Base-by-base conservation (phyloP, 2,797 vertebrate species). In the Tiaroga cobitis region DNA sequence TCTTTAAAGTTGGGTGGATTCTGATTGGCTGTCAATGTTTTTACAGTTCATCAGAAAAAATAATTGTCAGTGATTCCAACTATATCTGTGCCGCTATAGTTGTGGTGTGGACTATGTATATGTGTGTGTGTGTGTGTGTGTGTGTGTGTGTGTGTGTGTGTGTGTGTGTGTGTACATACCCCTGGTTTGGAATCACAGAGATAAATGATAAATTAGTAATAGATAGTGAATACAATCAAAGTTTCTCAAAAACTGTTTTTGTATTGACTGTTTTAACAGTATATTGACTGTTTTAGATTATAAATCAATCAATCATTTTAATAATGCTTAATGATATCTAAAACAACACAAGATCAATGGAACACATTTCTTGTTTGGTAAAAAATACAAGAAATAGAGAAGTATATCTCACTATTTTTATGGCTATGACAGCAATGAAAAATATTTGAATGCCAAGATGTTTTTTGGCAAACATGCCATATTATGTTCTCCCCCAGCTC, bases 381-480 rank as follows among this genome's bases (percentile, higher is more conserved):
- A 81, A 85, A 84, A 81, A 87, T 41, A 19, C 43, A 67, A 21
- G 15, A 15, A 5, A 5, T 16, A 46, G 13, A 46, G 13, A 16
- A 49, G 32, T 41, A n/a, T 19, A 70, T 59, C 49, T 80, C 54
- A 41, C 37, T 37, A 80, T 74, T 80, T 88, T 67, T 19, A 72
- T 29, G 18, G 70, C 29, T 19, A 69, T 46, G 63, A 75, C 29
- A 24, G 67, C 49, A 82, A 85, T 81, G 37, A 88, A 88, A 85
- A 65, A 46, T 15, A 85, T 65, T 29, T 41, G 19, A 41, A 73
- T 26, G 8, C 72, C 72, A 63, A 24, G 82, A 65, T 41, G 56
- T 69, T 43, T 85, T 87, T 81, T 78, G 83, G 85, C 80, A 68
- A 83, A 26, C 76, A 82, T 39, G 51, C 82, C 73, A 72, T 87